These are phyloP conservation scores for Salvelinus fontinalis DNA, from an alignment of 2,113 vertebrate species.

Conservation along the genomic window DNA sequence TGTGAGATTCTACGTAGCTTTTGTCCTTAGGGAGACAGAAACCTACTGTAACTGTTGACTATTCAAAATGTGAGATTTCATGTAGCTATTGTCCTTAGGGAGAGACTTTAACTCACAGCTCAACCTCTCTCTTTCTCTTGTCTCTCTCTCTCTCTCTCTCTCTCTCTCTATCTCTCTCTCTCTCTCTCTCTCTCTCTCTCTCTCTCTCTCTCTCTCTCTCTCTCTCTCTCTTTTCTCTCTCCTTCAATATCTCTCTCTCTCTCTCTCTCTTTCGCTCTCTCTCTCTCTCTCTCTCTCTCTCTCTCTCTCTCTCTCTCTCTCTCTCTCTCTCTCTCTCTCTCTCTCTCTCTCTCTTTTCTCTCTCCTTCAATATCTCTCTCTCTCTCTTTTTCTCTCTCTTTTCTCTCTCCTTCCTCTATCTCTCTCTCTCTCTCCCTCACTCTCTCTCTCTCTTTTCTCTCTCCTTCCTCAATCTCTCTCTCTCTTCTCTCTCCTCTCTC, in stretches of 20 bases:
- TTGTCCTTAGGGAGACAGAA: slow-evolving; percentile 1
- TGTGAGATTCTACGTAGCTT: background rate
- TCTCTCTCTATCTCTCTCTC: background rate
- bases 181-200: too few species aligned
- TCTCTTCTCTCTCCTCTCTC: slow-evolving; percentile 9
- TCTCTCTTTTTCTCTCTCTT: background rate
- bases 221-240: background rate
- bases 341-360: background rate
- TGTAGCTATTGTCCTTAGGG: too few species aligned
- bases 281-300: background rate
- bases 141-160: background rate
- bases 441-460: too few species aligned
- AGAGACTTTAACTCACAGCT: slow-evolving; percentile 20
- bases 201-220: too few species aligned
- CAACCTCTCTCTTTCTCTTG: slow-evolving; percentile 4
- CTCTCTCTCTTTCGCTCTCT: too few species aligned
- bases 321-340: background rate
- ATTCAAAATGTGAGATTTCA: too few species aligned
- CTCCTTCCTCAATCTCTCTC: background rate
- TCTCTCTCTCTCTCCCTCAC: slow-evolving; percentile 26
- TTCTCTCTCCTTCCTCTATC: slow-evolving; percentile 17
- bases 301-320: background rate
- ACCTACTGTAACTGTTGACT: too few species aligned
- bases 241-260: background rate
- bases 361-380: too few species aligned